Evolutionary conservation across 2,888 invertebrate species (phyloP), one percentile per base, ranked within the genome.

Genomic region (Aporophyla nigra): DNA sequence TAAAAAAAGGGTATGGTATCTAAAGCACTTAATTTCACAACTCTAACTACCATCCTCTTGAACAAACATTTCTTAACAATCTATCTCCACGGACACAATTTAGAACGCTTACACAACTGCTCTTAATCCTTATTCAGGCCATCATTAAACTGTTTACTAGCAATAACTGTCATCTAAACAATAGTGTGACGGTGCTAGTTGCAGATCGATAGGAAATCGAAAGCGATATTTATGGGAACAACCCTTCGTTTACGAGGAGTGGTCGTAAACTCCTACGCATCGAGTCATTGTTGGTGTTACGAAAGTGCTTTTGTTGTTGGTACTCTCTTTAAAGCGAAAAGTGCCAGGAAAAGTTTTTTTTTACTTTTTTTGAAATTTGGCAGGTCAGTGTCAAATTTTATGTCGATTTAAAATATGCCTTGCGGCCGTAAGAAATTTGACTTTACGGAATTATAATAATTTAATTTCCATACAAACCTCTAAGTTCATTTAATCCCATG

Each of bases 221-320:
- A 91, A 89, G 88, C 82, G 74, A 74, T 82, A 84, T 87, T 88
- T 90, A 89, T 87, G 78, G 14, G 74, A 85, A 63, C 82, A 78
- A 84, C 84, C 85, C 84, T 75, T 76, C 72, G 68, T 68, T 79
- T 74, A 78, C 75, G 75, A 69, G 63, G 58, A 71, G 43, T 58
- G 70, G 43, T 78, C 72, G 56, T 73, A 68, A 85, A 77, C 73
- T 78, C 67, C 85, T 54, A 81, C 67, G 77, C 33, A 33, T 33
- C 33, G 21, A 82, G 27, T 70, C 71, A 80, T 84, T 84, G 68
- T 70, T n/a, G 56, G 56, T 54, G 76, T 56, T 68, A 54, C 53
- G 66, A 70, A 82, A 72, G 83, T 62, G 58, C 24, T 51, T 70
- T 71, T 58, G 69, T 56, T 62, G 49, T 33, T 71, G 19, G 14